Percentiles rank a stretch among this genome's conserved stretches.
phyloP scores from a whole-genome alignment of 1,140 invertebrate genomes.

The Wiebesia pumilae region DNA sequence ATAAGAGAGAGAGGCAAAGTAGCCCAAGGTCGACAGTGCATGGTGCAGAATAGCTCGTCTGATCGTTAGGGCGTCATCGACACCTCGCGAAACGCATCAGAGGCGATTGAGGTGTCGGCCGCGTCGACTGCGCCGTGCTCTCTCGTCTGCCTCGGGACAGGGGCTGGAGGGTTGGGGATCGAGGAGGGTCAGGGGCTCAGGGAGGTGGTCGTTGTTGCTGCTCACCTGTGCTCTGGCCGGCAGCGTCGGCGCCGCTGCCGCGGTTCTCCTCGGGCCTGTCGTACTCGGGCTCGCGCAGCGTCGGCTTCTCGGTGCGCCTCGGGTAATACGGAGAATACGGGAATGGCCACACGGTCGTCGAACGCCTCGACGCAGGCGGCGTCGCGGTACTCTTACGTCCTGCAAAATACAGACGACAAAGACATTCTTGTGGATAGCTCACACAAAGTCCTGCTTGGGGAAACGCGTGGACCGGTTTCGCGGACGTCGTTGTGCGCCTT shows the following conservation, averaged over 20 bases:
- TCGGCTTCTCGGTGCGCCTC: conserved; percentile 69
- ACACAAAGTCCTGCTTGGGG: neutral
- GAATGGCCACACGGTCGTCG: conserved; percentile 69
- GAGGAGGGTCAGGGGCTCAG: conserved; percentile 9
- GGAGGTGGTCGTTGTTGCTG: neutral
- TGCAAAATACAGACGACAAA: conserved; percentile 66
- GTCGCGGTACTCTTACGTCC: conserved; percentile 67
- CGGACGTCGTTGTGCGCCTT: neutral
- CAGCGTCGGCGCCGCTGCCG: conserved; percentile 53
- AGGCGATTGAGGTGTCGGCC: neutral
- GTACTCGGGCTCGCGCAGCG: conserved; percentile 60
- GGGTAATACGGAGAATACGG: conserved; percentile 68
- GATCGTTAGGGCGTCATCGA: neutral
- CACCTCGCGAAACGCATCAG: too few species aligned
- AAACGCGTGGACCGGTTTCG: neutral
- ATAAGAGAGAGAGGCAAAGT: neutral
- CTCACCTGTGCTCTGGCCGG: conserved; percentile 65
- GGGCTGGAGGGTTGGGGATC: conserved; percentile 27
- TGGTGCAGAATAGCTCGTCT: conserved; percentile 66
- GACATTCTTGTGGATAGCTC: neutral
- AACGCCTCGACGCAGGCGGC: conserved; percentile 64
- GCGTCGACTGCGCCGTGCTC: conserved; percentile 41
- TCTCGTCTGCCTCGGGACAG: conserved; percentile 20
- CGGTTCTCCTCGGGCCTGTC: conserved; percentile 67
- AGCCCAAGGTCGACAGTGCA: conserved; percentile 59